These are phyloP conservation scores for Lepus europaeus DNA, from an alignment of 2,113 vertebrate species.

Conservation along the genomic window DNA sequence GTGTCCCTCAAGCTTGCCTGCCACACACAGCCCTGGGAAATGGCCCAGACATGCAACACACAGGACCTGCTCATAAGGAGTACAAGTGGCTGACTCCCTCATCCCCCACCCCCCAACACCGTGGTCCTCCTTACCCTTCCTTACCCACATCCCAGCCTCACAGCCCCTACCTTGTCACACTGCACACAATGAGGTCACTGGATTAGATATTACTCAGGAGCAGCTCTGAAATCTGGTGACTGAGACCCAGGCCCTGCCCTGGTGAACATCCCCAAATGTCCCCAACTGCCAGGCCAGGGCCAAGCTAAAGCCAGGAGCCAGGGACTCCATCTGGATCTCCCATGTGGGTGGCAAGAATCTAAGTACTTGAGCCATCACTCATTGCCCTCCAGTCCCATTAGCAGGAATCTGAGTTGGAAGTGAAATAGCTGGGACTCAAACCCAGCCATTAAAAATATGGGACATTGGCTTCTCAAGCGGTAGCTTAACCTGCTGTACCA, in stretches of 20 bases:
- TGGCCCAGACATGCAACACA: background rate
- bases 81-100: too few species aligned
- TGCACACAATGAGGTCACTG: background rate
- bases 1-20: background rate
- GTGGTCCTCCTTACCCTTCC: background rate
- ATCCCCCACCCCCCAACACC: background rate
- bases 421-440: too few species aligned
- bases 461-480: too few species aligned
- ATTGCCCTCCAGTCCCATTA: too few species aligned
- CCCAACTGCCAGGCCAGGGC: background rate
- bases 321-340: too few species aligned
- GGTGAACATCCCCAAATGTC: background rate
- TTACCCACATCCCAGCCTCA: background rate
- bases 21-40: background rate
- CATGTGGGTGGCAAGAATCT: too few species aligned
- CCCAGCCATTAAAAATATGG: too few species aligned
- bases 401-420: too few species aligned
- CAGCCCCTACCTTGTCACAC: background rate
- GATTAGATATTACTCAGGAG: background rate
- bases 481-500: too few species aligned
- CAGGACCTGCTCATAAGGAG: background rate
- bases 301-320: background rate
- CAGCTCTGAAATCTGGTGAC: background rate
- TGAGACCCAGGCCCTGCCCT: background rate
- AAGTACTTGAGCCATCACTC: too few species aligned